A percentile compares a stretch with the other conserved stretches of the same genome.
Conservation (phyloP, 2,797 vertebrate genomes). For the Rhinatrema bivittatum region DNA sequence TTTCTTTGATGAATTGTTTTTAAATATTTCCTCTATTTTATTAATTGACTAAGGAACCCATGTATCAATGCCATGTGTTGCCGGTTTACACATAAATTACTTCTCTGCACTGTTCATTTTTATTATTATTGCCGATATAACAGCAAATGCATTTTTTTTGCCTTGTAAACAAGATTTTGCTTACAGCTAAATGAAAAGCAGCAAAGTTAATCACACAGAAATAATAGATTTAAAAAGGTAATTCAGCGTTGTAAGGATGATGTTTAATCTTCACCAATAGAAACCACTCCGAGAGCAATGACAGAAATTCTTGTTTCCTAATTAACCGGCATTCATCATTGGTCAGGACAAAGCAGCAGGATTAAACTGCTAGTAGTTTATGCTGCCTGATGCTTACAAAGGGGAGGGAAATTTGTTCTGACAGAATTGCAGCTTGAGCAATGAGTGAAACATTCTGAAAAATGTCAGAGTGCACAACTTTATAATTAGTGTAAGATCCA, state of each 20-base stretch:
- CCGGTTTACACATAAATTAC: constrained; percentile 89
- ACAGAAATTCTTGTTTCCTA: constrained; percentile 60
- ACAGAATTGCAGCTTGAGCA: neutral
- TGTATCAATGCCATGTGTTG: constrained; percentile 92
- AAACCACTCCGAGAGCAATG: constrained; percentile 49
- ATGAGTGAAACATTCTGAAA: neutral
- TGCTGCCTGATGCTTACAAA: constrained; percentile 16
- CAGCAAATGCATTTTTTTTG: constrained; percentile 57
- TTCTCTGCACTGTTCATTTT: constrained; percentile 64
- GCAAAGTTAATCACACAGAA: constrained; percentile 72
- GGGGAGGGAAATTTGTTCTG: constrained; percentile 1
- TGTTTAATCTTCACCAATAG: constrained; percentile 62
- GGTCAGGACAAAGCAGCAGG: constrained; percentile 41
- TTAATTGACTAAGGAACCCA: constrained; percentile 93
- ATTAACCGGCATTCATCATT: constrained; percentile 63
- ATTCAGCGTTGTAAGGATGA: constrained; percentile 62
- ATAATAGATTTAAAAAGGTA: constrained; percentile 75
- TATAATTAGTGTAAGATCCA: too few species aligned
- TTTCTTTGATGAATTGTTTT: constrained; percentile 89
- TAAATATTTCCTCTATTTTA: constrained; percentile 96
- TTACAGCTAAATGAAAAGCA: constrained; percentile 69
- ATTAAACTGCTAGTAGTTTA: constrained; percentile 19
- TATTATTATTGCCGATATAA: constrained; percentile 69
- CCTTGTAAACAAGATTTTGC: constrained; percentile 71
- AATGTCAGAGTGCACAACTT: too few species aligned